A percentile compares a stretch with the other conserved stretches of the same genome.
Conservation (phyloP, 2,797 vertebrate species). For the Echiichthys vipera region DNA sequence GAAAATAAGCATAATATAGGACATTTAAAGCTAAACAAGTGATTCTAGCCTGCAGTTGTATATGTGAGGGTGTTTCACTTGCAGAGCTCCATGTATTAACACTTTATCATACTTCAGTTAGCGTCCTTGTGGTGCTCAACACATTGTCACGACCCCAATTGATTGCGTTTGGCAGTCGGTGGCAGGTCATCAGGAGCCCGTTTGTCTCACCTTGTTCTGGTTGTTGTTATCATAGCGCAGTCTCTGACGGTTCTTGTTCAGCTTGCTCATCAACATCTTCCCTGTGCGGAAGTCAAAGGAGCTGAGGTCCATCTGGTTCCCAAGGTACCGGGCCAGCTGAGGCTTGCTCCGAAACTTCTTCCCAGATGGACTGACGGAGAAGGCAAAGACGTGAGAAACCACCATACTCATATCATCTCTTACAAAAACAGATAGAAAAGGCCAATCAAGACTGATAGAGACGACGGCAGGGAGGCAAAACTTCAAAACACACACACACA, state of each 20-base stretch:
- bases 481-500: slow-evolving; percentile 21
- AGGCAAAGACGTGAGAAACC: slow-evolving; percentile 34
- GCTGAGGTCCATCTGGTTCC: slow-evolving; percentile 98
- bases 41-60: not conserved
- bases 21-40: not conserved
- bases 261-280: slow-evolving; percentile 97
- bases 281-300: slow-evolving; percentile 97
- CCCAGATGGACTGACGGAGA: slow-evolving; percentile 92
- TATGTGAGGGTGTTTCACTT: not conserved
- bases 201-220: slow-evolving; percentile 92
- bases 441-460: not conserved
- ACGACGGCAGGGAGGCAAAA: not conserved
- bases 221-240: slow-evolving; percentile 95
- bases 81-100: not conserved
- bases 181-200: not conserved
- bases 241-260: slow-evolving; percentile 96
- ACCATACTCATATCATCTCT: not conserved
- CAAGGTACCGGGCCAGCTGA: slow-evolving; percentile 97
- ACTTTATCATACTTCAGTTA: not conserved
- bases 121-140: too few relatives aligned
- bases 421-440: not conserved
- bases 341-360: slow-evolving; percentile 99
- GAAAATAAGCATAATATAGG: too few relatives aligned
- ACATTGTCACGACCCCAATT: too few relatives aligned
- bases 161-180: too few relatives aligned